A percentile compares a stretch with the other conserved stretches of the same genome.
Conservation (phyloP, 1,140 invertebrate species). For the Drosophila baimaii region DNA sequence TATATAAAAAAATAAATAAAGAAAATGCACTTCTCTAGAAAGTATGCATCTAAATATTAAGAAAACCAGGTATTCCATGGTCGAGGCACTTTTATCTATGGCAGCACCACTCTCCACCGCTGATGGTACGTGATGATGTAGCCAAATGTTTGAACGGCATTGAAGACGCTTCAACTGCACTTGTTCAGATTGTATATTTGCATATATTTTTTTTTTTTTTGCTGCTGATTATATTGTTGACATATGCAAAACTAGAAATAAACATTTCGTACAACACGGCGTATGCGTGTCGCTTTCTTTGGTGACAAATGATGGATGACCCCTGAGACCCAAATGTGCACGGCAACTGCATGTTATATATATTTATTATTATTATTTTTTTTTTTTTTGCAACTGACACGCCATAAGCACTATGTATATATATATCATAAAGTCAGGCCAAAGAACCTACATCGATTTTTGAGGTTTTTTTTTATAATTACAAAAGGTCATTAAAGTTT, state of each 20-base stretch:
- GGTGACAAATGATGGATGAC: background rate
- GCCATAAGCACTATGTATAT: background rate
- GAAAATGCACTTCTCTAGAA: no score
- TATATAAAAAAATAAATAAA: no score
- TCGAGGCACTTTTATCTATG: no score
- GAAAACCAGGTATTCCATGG: no score
- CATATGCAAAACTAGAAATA: slow-evolving; percentile 26
- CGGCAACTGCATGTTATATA: background rate
- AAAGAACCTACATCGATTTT: background rate
- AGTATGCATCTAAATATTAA: no score
- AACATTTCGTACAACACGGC: slow-evolving; percentile 9
- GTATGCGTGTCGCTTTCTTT: background rate
- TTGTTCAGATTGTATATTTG: slow-evolving; percentile 3
- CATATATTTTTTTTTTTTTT: background rate
- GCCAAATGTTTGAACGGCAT: background rate
- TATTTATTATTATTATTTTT: background rate
- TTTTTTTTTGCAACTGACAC: background rate
- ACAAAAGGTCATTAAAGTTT: background rate
- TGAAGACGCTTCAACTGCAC: background rate
- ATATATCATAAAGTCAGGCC: background rate
- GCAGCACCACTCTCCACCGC: no score
- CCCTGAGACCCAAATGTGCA: slow-evolving; percentile 4
- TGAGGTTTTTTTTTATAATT: background rate
- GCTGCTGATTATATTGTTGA: slow-evolving; percentile 23
- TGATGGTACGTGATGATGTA: background rate